Evolutionary conservation across 2,113 vertebrate species (phyloP), one percentile per base, ranked within the genome.

Genomic region (Callithrix jacchus): DNA sequence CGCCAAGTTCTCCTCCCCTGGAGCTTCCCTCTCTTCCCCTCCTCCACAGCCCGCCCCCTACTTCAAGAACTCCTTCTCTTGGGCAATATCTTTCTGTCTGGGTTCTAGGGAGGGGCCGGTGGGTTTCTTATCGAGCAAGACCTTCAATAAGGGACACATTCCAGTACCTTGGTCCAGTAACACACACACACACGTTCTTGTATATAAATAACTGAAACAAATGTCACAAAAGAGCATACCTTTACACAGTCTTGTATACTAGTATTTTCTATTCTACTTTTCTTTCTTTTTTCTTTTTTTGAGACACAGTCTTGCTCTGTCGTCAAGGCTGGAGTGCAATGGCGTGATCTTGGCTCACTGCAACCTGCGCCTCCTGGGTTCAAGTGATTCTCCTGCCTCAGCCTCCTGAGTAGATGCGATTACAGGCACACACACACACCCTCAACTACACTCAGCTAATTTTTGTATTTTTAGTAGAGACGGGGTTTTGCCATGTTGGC

Each of bases 371-470:
- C 25, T 61, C 58, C 58, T 0, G 1, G 58, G 10, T 61, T 61
- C 58, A 30, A 12, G 58, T 11, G 25, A 30, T 27, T 61, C 58
- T 61, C 25, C 58, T 61, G 58, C 58, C 58, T 61, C 25, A 12
- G 25, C 58, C 58, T 61, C 25, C 58, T 5, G 10, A 61, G 25
- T 61, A 61, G 58, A 25, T 61, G 58, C 1, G 58, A 12, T 5
- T 30, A 61, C 25, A 61, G 58, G 25, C 4, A 2, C 25, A 3
- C 0, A 1, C 4, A 4, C 10, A 61, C 42, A 4, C 42, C 42
- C n/a, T n/a, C n/a, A n/a, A 4, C 11, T 27, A 13, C 0, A 2
- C 25, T 11, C 0, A 5, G 58, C 25, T 61, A 61, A 13, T 27
- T 27, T 12, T 61, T 61, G 58, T 30, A 27, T 61, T 61, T 61